Evolutionary conservation across 2,113 vertebrate species (phyloP), one percentile per base, ranked within the genome.

Genomic region (Trichechus manatus): DNA sequence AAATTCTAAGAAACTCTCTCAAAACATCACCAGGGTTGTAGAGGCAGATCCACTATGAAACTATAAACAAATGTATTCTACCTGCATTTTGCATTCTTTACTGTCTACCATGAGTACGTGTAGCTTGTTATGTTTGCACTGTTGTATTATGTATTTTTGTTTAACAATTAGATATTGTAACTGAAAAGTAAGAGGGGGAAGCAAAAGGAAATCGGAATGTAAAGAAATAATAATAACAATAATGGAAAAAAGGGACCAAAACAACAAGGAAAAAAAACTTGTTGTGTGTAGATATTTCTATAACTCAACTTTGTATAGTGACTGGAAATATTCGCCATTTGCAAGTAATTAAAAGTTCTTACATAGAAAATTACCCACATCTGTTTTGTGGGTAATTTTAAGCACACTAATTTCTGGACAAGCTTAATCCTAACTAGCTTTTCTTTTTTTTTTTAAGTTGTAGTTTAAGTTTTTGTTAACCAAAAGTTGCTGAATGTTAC

Each of bases 401-500:
- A 27, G 25, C 61, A 29, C 25, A 47, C 25, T 10, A 79, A 36
- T 64, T 75, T 89, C 44, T 75, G 61, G 29, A 23, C 36, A 19
- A 92, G 17, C 63, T 96, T 79, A 92, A 84, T 96, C 20, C 39
- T 39, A 96, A 86, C 6, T 64, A 5, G 1, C 23, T 61, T 23
- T 20, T 61, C 22, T 64, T 64, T 70, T 33, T 11, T 74, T 42
- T 95, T 91, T 92, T 66, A 0, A 92, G 13, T 90, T 97, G 20
- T 31, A 68, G 0, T 63, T 92, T 95, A 78, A 86, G 47, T 91
- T 96, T 85, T 70, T 92, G 85, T 92, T 64, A 97, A 85, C 70
- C 68, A 93, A 82, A 97, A 97, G 81, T 39, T 96, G 63, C 3
- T 82, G 96, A 42, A 9, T 42, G 72, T 91, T 94, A 78, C 70